Base-by-base conservation (phyloP, 2,113 vertebrate genomes). In the Odontesthes bonariensis region DNA sequence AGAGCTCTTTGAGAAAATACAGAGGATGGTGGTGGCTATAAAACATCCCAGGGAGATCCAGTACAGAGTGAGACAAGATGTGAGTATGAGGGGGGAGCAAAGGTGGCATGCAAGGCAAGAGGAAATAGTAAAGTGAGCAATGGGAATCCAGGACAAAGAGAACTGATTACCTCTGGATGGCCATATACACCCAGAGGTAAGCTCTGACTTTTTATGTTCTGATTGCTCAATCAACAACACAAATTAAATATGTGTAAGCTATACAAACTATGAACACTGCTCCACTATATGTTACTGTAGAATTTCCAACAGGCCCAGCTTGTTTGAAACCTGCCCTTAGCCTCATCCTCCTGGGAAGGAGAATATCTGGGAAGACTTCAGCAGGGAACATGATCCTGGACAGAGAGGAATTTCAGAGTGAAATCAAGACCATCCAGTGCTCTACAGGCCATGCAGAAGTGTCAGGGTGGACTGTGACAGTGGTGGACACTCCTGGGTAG, bases 401-500 rank as follows among this genome's bases (percentile, higher is more conserved):
- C 16, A 53, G 35, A 46, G 56, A 23, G 3, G 55, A 62, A 62
- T 84, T 92, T 58, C 51, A 58, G 35, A 22, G 7, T 0, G 42
- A 66, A 8, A 19, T 8, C 7, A 88, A 81, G 69, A 89, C 89
- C 10, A 32, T 1, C 3, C 40, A 1, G 13, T 81, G 86, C 71
- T 57, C 56, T 10, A 74, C 14, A 23, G 69, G 73, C 52, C 49
- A 72, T 0, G 60, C 81, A 14, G 14, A n/a, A 9, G 59, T 85
- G 1, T 83, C 62, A 5, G 57, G 79, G 5, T 0, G 64, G 53
- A n/a, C 67, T 3, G 51, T 91, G 8, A 73, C 69, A 0, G 69
- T 90, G 52, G 81, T 88, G 57, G 91, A 91, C 69, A 88, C 84
- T 8, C 89, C 90, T 0, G 85, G 85, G 1, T 91, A 86, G 91